phyloP scores from a whole-genome alignment of 2,113 vertebrate genomes.

The Pitta sordida region DNA sequence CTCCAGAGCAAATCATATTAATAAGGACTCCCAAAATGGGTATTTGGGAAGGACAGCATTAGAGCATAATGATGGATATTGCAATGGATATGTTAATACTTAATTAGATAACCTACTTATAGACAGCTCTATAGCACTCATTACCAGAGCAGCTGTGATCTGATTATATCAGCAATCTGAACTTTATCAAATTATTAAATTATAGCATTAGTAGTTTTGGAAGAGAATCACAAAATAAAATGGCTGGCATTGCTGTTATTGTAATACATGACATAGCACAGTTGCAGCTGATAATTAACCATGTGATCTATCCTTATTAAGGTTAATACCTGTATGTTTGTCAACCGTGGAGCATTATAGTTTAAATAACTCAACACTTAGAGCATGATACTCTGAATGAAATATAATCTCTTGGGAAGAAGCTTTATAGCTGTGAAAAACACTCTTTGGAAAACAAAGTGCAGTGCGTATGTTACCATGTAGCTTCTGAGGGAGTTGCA shows the following conservation, averaged over 20 bases:
- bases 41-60: conserved; percentile 20
- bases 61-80: conserved; percentile 21
- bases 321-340: not conserved
- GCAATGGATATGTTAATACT: conserved; percentile 27
- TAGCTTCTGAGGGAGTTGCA: not conserved
- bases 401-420: not conserved
- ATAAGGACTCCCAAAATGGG: conserved; percentile 7
- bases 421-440: not conserved
- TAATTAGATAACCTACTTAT: conserved; percentile 47
- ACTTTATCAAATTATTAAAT: conserved; percentile 47
- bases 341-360: not conserved
- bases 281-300: conserved; percentile 3
- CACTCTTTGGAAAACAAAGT: not conserved
- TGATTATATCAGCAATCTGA: conserved; percentile 25
- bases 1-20: conserved; percentile 1
- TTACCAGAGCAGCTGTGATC: conserved; percentile 44
- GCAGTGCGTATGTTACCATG: not conserved
- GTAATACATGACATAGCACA: not conserved
- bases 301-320: not conserved
- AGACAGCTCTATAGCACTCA: conserved; percentile 19
- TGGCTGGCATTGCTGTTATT: not conserved
- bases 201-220: conserved; percentile 2
- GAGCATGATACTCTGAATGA: not conserved
- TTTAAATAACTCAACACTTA: not conserved
- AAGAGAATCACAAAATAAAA: conserved; percentile 15